Base-by-base conservation (phyloP, 2,797 vertebrate species). In the Mycteria americana region DNA sequence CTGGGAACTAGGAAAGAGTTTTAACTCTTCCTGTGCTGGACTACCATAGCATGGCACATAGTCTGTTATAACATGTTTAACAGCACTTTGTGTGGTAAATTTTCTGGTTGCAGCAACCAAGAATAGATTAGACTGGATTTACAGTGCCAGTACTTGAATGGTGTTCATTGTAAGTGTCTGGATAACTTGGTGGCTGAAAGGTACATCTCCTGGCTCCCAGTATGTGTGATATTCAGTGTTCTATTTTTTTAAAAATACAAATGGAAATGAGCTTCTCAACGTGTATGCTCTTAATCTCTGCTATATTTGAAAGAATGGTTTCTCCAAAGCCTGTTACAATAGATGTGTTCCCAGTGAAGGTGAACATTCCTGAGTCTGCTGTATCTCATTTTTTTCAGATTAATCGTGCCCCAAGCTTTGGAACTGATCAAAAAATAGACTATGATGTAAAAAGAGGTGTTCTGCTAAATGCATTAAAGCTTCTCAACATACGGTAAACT, bases 381-480 rank as follows among this genome's bases (percentile, higher is more conserved):
- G 31, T 94, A 18, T 97, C 39, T 93, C 83, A 2, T 97, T 96
- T 97, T 39, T 97, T 97, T 85, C 98, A 99, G 99, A 99, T 99
- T 98, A 99, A 99, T 98, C 99, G 99, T 91, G 99, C 99, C 24
- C 99, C 99, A 51, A 99, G 99, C 98, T 99, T 99, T 97, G 99
- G 99, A 97, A 99, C 99, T 3, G 99, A 99, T 98, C 99, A 99
- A 98, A 99, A 99, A 98, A 99, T 99, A 98, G 99, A 99, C 98
- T 99, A 99, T 73, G 99, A 99, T 93, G 99, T 99, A 91, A 99
- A 99, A 98, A 99, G 98, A 97, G 99, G 99, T 23, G 99, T 99
- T 95, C 97, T 99, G 88, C 98, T 99, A 93, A 99, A 99, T 93
- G 98, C 99, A 35, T 97, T 99, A 89, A 99, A 99, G 97, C 98